Evolutionary conservation across 2,888 invertebrate genomes (phyloP), one percentile per base, ranked within the genome.

Genomic region (Thymelicus lineola): DNA sequence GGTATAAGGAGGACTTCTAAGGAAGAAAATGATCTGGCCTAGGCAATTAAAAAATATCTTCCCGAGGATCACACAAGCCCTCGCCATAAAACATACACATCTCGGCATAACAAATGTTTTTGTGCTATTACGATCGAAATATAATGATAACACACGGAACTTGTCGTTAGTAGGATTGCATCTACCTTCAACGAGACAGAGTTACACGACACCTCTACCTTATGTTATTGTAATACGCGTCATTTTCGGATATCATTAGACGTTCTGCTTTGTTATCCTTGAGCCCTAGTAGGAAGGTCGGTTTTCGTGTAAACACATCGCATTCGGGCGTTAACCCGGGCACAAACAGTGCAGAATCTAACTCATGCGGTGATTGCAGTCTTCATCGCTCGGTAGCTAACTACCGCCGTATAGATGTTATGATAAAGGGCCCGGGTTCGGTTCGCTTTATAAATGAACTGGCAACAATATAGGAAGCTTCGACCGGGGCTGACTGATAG

Each of bases 301-400:
- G 35, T 66, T 71, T 70, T 71, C n/a, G 64, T 9, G 14, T 59
- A 42, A 14, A 1, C 12, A 14, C 14, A 7, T 10, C 14, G 7
- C 12, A 36, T 17, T 20, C 70, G 70, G 66, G 42, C 72, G 71
- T 74, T 73, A 71, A 71, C 60, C 72, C 66, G 70, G 66, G 71
- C 71, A 72, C 72, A 73, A 76, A 76, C 73, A 73, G 72, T 72
- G 69, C 68, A 69, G 74, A 72, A 75, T 75, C 76, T 77, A 76
- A 76, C 74, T 77, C 75, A 70, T 59, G 74, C 72, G 69, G 74
- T 76, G 79, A 80, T 79, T 80, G 76, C 75, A 71, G 77, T 74
- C 78, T 75, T 78, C 76, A 77, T 72, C 77, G 76, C 75, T 72
- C 72, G 59, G 79, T 74, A 75, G 71, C 75, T 75, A 75, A 76